A percentile compares a stretch with the other conserved stretches of the same genome.
Evolutionary conservation across 2,888 invertebrate genomes (phyloP).

Genomic region (Dolomedes plantarius): DNA sequence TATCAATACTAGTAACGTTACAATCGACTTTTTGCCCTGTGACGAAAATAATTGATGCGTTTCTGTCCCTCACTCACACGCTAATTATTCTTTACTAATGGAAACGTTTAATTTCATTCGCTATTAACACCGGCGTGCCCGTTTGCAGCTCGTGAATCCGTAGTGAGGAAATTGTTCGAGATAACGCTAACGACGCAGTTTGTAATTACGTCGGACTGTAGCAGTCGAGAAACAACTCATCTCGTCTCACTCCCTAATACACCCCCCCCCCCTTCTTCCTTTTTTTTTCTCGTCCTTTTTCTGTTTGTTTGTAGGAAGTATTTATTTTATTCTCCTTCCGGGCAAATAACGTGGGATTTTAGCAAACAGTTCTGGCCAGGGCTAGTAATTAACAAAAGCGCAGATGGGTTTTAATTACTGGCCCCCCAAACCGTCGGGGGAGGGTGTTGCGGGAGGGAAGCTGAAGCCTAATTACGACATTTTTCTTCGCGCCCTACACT

Average conservation of each 20-base stretch:
- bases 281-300: conserved; percentile 8
- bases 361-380: conserved; percentile 57
- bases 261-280: neutral
- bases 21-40: conserved; percentile 28
- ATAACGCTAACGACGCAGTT: conserved; percentile 57
- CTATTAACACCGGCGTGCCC: conserved; percentile 10
- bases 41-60: conserved; percentile 36
- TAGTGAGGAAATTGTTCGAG: conserved; percentile 34
- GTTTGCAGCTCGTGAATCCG: conserved; percentile 29
- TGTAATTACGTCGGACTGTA: conserved; percentile 51
- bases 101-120: conserved; percentile 49
- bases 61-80: neutral
- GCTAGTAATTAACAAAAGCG: conserved; percentile 64
- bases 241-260: conserved; percentile 30
- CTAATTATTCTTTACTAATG: conserved; percentile 47
- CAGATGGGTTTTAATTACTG: conserved; percentile 70
- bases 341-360: conserved; percentile 64
- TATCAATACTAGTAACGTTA: conserved; percentile 13
- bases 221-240: conserved; percentile 50
- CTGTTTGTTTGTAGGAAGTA: conserved; percentile 26
- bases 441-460: conserved; percentile 5
- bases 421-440: conserved; percentile 22
- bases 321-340: conserved; percentile 47
- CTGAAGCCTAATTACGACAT: conserved; percentile 62
- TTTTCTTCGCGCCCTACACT: conserved; percentile 56